Evolutionary conservation across 2,888 invertebrate species (phyloP), one percentile per base, ranked within the genome.

Genomic region (Eupithecia exiguata): DNA sequence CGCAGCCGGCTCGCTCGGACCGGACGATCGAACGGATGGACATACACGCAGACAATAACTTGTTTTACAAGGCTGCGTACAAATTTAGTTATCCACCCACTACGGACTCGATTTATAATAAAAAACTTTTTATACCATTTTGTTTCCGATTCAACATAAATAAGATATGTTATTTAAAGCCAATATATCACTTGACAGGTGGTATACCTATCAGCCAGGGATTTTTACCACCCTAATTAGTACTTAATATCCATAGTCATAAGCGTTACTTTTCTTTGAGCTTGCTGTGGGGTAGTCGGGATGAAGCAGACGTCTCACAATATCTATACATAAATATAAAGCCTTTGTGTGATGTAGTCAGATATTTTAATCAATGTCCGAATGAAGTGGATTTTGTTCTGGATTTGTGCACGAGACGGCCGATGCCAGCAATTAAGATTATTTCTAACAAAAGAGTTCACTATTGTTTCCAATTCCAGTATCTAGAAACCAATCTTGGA

Each of bases 111-210:
- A 92, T 93, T 93, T 92, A 92, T 91, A 91, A 91, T 91, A 79
- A 84, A 91, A 92, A 89, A 87, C 84, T 85, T 91, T 94, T 94
- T 93, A 89, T 93, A 89, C 92, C 81, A 89, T 93, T 94, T 94
- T 93, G 91, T 93, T 93, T 92, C 90, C 89, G 91, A 94, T 94
- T 92, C 94, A 92, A 94, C 94, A 94, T 94, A 94, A 95, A 95
- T 95, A 94, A 95, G 94, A 95, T 94, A 94, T 94, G 94, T 94
- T 94, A 94, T 94, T 94, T 94, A 92, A 93, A 92, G 92, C 89
- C 89, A 92, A 93, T 94, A 94, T 93, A 93, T 94, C 94, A 94
- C 94, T 90, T 93, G 94, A 94, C 94, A 94, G 94, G 94, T 94
- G 94, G 94, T 94, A 93, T n/a, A n/a, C n/a, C n/a, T n/a, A 90